Conservation (phyloP, 2,113 vertebrate species). For the Jacana jacana region DNA sequence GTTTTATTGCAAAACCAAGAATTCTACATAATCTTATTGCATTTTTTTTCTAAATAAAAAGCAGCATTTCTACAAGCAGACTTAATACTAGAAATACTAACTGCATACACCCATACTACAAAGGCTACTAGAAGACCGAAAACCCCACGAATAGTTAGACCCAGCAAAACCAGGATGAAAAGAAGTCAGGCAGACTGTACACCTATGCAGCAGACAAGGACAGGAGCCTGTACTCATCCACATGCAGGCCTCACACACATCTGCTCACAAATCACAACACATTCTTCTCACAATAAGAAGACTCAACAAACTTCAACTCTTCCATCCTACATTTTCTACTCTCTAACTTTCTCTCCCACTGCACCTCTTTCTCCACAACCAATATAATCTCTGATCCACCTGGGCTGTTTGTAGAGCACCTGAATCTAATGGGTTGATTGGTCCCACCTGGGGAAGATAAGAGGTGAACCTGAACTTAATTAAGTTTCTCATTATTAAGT, state of each 20-base stretch:
- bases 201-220: fast-evolving
- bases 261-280: background rate
- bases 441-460: background rate
- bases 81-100: background rate
- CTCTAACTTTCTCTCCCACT: background rate
- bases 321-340: fast-evolving
- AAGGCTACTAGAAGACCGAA: background rate
- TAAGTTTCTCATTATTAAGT: background rate
- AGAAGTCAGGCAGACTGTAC: background rate
- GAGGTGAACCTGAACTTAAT: background rate
- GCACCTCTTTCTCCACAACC: fast-evolving
- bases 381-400: no score
- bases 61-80: background rate
- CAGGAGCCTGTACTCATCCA: background rate
- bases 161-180: background rate
- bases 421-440: background rate
- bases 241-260: fast-evolving
- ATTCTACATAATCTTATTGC: background rate
- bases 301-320: background rate
- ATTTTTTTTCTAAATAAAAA: background rate
- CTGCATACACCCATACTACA: background rate
- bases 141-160: background rate
- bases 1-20: background rate
- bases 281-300: background rate
- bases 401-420: background rate